Evolutionary conservation across 2,888 invertebrate genomes (phyloP).

Genomic region (Aquatica leii): DNA sequence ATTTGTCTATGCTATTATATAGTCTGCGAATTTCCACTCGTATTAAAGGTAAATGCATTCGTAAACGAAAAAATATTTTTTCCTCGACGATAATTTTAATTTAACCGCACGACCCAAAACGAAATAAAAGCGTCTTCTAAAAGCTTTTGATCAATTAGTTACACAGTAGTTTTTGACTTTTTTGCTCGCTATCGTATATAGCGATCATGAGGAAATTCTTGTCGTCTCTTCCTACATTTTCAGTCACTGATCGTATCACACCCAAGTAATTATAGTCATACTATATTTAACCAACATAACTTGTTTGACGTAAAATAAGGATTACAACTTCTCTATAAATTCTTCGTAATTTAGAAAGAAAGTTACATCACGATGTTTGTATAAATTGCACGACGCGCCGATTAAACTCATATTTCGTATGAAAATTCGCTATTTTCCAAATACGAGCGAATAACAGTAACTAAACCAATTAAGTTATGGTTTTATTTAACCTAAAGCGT

Average conservation of each 20-base stretch:
- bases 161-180: no score
- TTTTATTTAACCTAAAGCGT: constrained; percentile 24
- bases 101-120: no score
- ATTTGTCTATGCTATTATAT: no score
- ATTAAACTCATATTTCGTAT: constrained; percentile 34
- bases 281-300: constrained; percentile 6
- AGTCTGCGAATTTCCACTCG: no score
- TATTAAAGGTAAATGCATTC: no score
- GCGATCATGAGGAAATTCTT: no score
- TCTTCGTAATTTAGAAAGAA: constrained; percentile 18
- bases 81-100: no score
- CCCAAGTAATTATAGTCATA: constrained; percentile 14
- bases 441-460: constrained; percentile 38
- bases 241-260: constrained; percentile 13
- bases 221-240: constrained; percentile 11
- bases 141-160: no score
- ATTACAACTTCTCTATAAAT: constrained; percentile 12
- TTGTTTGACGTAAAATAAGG: constrained; percentile 11
- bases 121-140: no score
- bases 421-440: constrained; percentile 39
- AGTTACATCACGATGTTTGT: constrained; percentile 24
- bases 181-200: no score
- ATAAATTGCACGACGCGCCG: constrained; percentile 31
- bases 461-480: constrained; percentile 35
- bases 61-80: no score